Conservation (phyloP, 2,113 vertebrate species). For the Peucedramus taeniatus region DNA sequence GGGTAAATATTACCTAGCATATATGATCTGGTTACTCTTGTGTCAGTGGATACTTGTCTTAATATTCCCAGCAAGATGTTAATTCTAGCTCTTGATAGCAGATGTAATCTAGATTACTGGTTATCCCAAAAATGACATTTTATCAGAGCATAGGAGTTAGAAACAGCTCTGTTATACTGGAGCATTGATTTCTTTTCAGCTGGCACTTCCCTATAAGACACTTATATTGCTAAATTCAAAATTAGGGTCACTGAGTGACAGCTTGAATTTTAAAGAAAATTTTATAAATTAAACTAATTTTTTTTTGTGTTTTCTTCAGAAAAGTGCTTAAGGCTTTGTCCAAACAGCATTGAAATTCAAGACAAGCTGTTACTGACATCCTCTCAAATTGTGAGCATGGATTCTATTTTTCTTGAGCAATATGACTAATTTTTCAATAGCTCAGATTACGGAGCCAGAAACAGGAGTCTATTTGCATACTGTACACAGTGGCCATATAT, state of each 20-base stretch:
- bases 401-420: not conserved
- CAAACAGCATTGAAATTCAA: conserved; percentile 1
- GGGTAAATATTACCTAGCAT: not conserved
- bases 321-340: not conserved
- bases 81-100: not conserved
- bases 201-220: not conserved
- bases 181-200: not conserved
- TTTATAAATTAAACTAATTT: not conserved
- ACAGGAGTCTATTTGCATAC: not conserved
- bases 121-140: not conserved
- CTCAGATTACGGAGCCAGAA: not conserved
- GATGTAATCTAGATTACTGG: not conserved
- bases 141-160: not conserved
- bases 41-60: not conserved
- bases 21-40: not conserved
- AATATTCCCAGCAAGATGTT: not conserved
- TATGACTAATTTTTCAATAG: not conserved
- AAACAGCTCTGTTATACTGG: not conserved
- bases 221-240: not conserved
- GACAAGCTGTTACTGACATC: not conserved
- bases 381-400: not conserved
- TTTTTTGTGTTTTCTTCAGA: not conserved
- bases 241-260: not conserved
- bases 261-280: not conserved
- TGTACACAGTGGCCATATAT: not conserved